A percentile compares a stretch with the other conserved stretches of the same genome.
phyloP scores from a whole-genome alignment of 2,113 vertebrate genomes.

The Nesoenas mayeri region DNA sequence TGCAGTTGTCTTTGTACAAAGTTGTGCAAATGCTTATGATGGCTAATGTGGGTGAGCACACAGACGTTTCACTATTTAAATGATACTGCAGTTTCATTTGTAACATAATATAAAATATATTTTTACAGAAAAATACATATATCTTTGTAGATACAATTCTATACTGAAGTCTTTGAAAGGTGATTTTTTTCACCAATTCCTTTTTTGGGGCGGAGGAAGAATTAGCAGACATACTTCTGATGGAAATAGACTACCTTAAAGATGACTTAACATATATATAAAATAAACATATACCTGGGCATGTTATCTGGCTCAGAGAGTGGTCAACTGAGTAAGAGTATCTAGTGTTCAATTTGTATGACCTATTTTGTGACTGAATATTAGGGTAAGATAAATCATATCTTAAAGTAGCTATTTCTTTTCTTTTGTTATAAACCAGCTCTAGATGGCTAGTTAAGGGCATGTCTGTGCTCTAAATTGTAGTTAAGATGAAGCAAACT shows the following conservation, averaged over 20 bases:
- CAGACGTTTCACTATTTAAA: neutral
- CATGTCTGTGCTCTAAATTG: neutral
- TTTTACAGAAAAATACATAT: neutral
- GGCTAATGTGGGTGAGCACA: neutral
- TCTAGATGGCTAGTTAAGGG: neutral
- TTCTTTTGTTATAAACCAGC: neutral
- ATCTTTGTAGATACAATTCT: neutral
- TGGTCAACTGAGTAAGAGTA: neutral
- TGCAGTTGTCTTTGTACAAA: neutral
- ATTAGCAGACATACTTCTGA: accelerated
- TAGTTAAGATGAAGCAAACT: neutral
- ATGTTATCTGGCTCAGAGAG: neutral
- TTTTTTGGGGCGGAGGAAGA: neutral
- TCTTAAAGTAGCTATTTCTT: neutral
- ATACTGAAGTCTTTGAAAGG: neutral
- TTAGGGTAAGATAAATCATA: neutral
- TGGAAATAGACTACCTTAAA: neutral
- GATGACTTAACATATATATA: neutral
- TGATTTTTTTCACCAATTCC: neutral
- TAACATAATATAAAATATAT: neutral
- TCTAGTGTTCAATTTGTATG: neutral
- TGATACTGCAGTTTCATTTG: neutral
- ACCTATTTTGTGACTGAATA: neutral
- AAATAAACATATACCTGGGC: neutral
- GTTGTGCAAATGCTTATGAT: neutral